Conservation (phyloP, 2,888 invertebrate species). For the Keiferia lycopersicella region DNA sequence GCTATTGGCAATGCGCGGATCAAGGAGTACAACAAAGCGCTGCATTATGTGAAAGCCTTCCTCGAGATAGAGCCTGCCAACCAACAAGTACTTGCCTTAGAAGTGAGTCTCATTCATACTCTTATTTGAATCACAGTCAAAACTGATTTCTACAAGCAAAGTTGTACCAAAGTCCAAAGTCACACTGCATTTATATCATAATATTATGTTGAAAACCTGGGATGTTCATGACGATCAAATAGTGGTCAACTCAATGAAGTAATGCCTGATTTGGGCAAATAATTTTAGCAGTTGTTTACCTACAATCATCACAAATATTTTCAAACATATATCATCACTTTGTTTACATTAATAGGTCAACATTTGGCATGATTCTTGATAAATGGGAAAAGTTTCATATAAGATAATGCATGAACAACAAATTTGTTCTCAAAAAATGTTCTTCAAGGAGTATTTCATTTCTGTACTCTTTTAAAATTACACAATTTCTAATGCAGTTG, state of each 20-base stretch:
- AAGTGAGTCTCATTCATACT: too few relatives aligned
- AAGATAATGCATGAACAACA: neutral
- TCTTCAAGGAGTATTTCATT: too few relatives aligned
- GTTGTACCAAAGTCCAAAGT: too few relatives aligned
- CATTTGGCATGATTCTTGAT: neutral
- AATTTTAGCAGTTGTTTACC: neutral
- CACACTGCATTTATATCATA: too few relatives aligned
- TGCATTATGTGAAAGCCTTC: constrained; percentile 91
- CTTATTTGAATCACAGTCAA: neutral
- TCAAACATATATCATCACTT: neutral
- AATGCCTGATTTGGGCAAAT: too few relatives aligned
- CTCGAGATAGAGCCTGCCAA: constrained; percentile 92
- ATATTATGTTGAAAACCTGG: too few relatives aligned
- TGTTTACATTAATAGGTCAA: neutral
- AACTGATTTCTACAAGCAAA: too few relatives aligned
- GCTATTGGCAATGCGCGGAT: constrained; percentile 96
- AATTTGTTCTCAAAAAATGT: neutral
- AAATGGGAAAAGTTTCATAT: neutral
- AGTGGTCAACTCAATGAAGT: too few relatives aligned
- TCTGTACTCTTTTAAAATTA: too few relatives aligned
- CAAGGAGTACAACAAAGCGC: constrained; percentile 93
- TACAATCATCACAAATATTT: neutral
- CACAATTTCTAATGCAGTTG: neutral
- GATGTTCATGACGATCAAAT: too few relatives aligned
- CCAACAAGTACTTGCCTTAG: constrained; percentile 91